Evolutionary conservation across 2,113 vertebrate species (phyloP).

Genomic region (Pseudopodoces humilis): DNA sequence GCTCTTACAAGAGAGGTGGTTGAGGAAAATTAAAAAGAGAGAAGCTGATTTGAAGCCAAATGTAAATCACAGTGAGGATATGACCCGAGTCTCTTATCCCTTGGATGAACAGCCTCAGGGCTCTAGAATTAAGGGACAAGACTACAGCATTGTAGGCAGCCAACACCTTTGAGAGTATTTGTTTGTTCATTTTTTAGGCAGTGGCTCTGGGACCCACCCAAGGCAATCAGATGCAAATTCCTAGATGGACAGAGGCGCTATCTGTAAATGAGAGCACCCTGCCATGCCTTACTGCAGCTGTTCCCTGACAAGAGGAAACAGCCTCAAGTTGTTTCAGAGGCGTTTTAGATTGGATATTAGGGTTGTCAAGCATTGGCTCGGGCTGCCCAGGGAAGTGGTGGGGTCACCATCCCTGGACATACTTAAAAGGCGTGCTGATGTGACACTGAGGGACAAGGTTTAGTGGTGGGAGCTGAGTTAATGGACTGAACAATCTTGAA

Average conservation of each 20-base stretch:
- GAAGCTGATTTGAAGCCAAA: neutral
- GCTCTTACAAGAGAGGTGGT: neutral
- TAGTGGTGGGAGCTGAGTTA: neutral
- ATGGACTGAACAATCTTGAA: neutral
- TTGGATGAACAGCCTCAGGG: neutral
- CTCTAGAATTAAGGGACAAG: neutral
- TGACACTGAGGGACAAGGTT: neutral
- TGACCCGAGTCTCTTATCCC: neutral
- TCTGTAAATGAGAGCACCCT: neutral
- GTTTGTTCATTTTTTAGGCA: neutral
- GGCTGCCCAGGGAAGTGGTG: neutral
- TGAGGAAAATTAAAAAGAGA: neutral
- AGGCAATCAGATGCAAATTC: neutral
- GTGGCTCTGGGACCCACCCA: neutral
- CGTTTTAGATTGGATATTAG: neutral
- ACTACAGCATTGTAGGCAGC: neutral
- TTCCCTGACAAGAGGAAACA: neutral
- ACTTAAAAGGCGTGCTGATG: neutral
- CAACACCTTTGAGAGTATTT: neutral
- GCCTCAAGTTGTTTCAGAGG: neutral
- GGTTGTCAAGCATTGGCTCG: neutral
- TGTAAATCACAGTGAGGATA: neutral
- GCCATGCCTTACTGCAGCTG: accelerated
- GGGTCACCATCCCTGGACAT: accelerated
- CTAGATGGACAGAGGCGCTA: neutral